Base-by-base conservation (phyloP, 2,888 invertebrate genomes). In the Clivina fossor region DNA sequence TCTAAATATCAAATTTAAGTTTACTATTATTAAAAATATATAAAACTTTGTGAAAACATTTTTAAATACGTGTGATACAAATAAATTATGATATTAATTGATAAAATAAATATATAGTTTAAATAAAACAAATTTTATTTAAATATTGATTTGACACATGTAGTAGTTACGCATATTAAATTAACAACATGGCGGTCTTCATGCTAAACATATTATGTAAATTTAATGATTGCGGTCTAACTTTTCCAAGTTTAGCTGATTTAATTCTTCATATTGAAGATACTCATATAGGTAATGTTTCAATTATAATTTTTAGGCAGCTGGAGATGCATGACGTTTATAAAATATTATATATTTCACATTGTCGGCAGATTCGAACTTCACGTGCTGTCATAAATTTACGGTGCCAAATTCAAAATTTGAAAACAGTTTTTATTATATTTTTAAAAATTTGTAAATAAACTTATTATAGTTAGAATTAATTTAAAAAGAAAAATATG, bases 121-220 rank as follows among this genome's bases (percentile, higher is more conserved):
- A 13, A 4, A 13, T 16, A 5, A n/a, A 16, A 4, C 4, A n/a
- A 16, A 18, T 15, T n/a, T 18, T 18, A n/a, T 40, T 38, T 32
- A 15, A 41, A 35, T 26, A 18, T 26, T 46, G 11, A 3, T 49
- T 57, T 33, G 50, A 50, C 24, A 3, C 22, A 11, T 11, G 32
- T 9, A 50, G 56, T 58, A 55, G 55, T 68, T 69, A 71, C 69
- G 67, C 69, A 71, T 70, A 71, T 70, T 47, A 24, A 32, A 35
- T 32, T 47, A 22, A 47, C n/a, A 70, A 69, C 78, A 90, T 91
- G 91, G 90, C 91, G 78, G 88, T 90, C 80, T 90, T 91, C 81
- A 83, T 90, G 81, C 80, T 88, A 77, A 91, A 92, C 82, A 85
- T 85, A 79, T n/a, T n/a, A n/a, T 91, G 91, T 80, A 90, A 88